Percentiles rank a stretch among this genome's conserved stretches.
Conservation (phyloP, 2,888 invertebrate genomes). For the Mythimna vitellina region DNA sequence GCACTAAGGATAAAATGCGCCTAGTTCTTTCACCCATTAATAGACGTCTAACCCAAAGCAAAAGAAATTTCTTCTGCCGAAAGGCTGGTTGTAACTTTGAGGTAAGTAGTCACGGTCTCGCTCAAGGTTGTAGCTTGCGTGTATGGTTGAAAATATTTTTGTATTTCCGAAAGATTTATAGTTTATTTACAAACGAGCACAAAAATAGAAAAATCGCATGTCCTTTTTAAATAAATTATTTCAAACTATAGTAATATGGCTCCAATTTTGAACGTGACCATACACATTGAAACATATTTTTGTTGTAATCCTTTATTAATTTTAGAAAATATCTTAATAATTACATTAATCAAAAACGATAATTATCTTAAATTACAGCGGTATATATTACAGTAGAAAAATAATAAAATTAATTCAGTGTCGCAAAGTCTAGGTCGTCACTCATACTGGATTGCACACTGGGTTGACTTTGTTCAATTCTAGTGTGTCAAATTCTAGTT, state of each 20-base stretch:
- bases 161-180: constrained; percentile 35
- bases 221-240: constrained; percentile 43
- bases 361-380: constrained; percentile 49
- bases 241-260: constrained; percentile 40
- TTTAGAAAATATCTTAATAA: constrained; percentile 42
- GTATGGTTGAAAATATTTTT: constrained; percentile 36
- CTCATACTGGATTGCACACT: constrained; percentile 52
- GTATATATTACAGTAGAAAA: constrained; percentile 43
- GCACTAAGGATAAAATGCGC: no score
- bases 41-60: no score
- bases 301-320: constrained; percentile 33
- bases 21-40: no score
- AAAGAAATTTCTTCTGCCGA: constrained; percentile 35
- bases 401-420: constrained; percentile 50
- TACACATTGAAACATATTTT: constrained; percentile 5
- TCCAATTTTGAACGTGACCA: constrained; percentile 41
- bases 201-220: constrained; percentile 35
- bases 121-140: constrained; percentile 29
- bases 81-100: constrained; percentile 32
- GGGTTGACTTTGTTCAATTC: constrained; percentile 52
- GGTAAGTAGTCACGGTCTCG: constrained; percentile 29
- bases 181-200: constrained; percentile 37
- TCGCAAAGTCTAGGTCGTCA: constrained; percentile 48
- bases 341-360: constrained; percentile 44
- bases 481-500: constrained; percentile 46